A percentile compares a stretch with the other conserved stretches of the same genome.
Evolutionary conservation across 2,113 vertebrate species (phyloP).

Genomic region (Hypocryptadius cinnamomeus): DNA sequence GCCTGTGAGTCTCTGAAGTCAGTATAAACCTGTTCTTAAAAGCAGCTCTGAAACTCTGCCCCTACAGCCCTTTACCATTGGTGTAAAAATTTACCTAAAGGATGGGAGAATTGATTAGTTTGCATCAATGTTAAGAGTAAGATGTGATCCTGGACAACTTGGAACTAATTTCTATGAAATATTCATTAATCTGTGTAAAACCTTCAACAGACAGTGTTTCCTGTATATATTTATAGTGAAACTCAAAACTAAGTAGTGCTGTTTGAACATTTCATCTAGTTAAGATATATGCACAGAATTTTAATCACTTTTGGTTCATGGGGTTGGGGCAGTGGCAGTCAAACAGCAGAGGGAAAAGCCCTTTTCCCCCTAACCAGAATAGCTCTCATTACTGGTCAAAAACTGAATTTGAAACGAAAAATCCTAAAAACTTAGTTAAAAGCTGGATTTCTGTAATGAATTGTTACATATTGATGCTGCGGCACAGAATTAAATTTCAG

Average conservation of each 20-base stretch:
- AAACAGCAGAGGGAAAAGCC: not conserved
- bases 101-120: not conserved
- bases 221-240: not conserved
- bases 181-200: slow-evolving; percentile 1
- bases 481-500: not conserved
- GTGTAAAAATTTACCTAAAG: not conserved
- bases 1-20: not conserved
- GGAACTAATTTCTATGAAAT: not conserved
- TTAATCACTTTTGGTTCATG: not conserved
- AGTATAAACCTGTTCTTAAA: not conserved
- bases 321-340: not conserved
- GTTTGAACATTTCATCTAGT: not conserved
- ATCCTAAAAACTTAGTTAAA: not conserved
- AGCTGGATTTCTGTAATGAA: not conserved
- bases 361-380: not conserved
- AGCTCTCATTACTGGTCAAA: not conserved
- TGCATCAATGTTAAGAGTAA: not conserved
- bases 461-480: not conserved
- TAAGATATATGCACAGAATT: not conserved
- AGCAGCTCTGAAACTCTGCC: not conserved
- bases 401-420: not conserved
- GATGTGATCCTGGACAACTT: not conserved
- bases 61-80: not conserved
- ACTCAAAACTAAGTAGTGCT: not conserved
- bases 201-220: not conserved